Conservation (phyloP, 2,797 vertebrate genomes). For the Enteromius paludinosus region DNA sequence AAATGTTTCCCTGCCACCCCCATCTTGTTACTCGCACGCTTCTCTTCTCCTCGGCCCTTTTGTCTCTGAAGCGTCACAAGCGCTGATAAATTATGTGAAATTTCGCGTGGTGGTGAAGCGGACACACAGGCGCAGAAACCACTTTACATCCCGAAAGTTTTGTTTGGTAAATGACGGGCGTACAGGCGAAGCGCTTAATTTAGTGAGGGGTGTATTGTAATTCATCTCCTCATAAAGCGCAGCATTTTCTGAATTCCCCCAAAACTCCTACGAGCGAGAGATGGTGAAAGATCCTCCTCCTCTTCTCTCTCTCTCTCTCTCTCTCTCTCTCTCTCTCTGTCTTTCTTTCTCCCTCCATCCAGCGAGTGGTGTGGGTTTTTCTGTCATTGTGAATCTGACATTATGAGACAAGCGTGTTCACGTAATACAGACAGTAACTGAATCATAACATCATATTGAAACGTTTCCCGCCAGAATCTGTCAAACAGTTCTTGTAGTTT, state of each 20-base stretch:
- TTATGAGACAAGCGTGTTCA: slow-evolving; percentile 12
- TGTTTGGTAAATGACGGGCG: background rate
- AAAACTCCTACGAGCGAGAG: slow-evolving; percentile 77
- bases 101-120: background rate
- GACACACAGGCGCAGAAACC: background rate
- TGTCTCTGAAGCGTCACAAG: slow-evolving; percentile 64
- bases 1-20: slow-evolving; percentile 70
- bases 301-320: slow-evolving; percentile 6
- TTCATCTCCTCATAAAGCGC: slow-evolving; percentile 59
- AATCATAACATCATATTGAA: slow-evolving; percentile 10
- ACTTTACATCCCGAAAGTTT: background rate
- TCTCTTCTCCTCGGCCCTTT: slow-evolving; percentile 69
- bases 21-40: slow-evolving; percentile 45
- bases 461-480: background rate
- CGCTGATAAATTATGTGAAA: slow-evolving; percentile 32
- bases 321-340: slow-evolving; percentile 11
- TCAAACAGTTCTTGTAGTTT: background rate
- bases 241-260: slow-evolving; percentile 85
- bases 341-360: background rate
- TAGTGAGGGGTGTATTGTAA: background rate
- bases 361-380: background rate
- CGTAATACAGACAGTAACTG: slow-evolving; percentile 14
- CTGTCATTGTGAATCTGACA: slow-evolving; percentile 25
- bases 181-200: background rate
- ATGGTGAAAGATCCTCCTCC: slow-evolving; percentile 41